These are phyloP conservation scores for Itoplectis maculator DNA, from an alignment of 2,888 invertebrate genomes.

Conservation along the genomic window DNA sequence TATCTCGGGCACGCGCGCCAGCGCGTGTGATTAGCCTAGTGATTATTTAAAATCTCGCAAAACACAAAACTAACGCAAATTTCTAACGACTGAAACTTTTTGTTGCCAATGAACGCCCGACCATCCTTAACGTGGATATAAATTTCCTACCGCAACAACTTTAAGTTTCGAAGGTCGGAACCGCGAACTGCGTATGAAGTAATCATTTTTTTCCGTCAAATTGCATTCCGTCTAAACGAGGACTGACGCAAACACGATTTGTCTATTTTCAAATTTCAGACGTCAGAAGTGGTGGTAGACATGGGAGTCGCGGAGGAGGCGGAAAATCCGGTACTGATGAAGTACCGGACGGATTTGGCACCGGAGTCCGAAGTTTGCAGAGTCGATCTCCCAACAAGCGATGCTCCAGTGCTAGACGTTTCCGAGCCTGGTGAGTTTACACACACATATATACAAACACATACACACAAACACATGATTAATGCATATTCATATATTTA, in stretches of 20 bases:
- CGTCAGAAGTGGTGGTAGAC: constrained; percentile 62
- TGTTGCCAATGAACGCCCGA: no score
- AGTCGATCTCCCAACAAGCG: constrained; percentile 52
- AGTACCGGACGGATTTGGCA: constrained; percentile 15
- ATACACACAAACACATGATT: background rate
- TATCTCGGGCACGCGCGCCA: no score
- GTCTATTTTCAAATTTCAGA: constrained; percentile 42
- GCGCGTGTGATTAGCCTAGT: no score
- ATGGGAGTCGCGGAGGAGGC: constrained; percentile 43
- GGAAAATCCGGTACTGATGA: constrained; percentile 26
- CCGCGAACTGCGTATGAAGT: no score
- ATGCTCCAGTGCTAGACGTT: constrained; percentile 40
- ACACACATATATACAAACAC: background rate
- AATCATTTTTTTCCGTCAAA: background rate
- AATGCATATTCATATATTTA: background rate
- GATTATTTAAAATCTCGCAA: no score
- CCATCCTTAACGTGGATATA: no score
- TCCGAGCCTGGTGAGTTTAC: constrained; percentile 54
- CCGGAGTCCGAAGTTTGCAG: constrained; percentile 49
- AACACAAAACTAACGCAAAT: no score
- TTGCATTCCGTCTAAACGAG: background rate
- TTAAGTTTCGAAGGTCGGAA: background rate
- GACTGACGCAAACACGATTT: background rate
- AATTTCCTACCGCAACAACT: no score
- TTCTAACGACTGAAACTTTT: no score